phyloP scores from a whole-genome alignment of 2,797 vertebrate species.

The Carapus acus region DNA sequence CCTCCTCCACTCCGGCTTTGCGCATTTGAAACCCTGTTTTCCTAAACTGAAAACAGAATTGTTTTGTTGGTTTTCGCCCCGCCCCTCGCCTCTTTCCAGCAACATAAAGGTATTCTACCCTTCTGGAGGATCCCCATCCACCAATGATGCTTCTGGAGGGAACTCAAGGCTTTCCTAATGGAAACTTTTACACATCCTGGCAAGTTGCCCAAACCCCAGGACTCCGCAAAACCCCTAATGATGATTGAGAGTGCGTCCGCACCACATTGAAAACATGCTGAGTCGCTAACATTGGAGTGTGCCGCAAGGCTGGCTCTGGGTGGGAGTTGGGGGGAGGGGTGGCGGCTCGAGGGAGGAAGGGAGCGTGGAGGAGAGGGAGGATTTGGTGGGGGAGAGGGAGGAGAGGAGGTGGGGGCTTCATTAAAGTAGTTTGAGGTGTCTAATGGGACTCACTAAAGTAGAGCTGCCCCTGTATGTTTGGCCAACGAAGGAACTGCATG shows the following conservation, averaged over 20 bases:
- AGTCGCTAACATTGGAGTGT: constrained; percentile 73
- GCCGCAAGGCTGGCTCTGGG: constrained; percentile 62
- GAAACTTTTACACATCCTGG: constrained; percentile 92
- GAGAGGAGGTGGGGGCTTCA: constrained; percentile 45
- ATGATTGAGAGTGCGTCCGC: constrained; percentile 84
- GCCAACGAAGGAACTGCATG: constrained; percentile 15
- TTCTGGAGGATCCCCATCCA: constrained; percentile 63
- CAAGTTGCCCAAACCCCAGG: constrained; percentile 74
- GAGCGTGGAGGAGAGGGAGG: constrained; percentile 35
- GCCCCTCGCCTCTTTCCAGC: constrained; percentile 45
- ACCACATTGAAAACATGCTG: constrained; percentile 78
- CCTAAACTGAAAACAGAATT: constrained; percentile 56
- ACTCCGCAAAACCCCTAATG: constrained; percentile 77
- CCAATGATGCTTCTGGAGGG: constrained; percentile 58
- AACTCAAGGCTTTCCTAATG: constrained; percentile 85
- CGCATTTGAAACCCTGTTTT: constrained; percentile 52
- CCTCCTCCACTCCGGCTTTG: constrained; percentile 51
- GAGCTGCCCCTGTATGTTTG: constrained; percentile 43
- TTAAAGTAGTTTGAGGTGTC: constrained; percentile 60
- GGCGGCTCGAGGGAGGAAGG: constrained; percentile 31
- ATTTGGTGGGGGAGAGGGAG: constrained; percentile 30
- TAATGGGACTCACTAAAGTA: constrained; percentile 57
- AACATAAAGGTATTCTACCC: constrained; percentile 59
- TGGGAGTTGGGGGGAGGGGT: constrained; percentile 39
- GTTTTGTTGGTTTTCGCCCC: constrained; percentile 41